phyloP scores from a whole-genome alignment of 2,888 invertebrate genomes.

The Drosophila neotestacea region DNA sequence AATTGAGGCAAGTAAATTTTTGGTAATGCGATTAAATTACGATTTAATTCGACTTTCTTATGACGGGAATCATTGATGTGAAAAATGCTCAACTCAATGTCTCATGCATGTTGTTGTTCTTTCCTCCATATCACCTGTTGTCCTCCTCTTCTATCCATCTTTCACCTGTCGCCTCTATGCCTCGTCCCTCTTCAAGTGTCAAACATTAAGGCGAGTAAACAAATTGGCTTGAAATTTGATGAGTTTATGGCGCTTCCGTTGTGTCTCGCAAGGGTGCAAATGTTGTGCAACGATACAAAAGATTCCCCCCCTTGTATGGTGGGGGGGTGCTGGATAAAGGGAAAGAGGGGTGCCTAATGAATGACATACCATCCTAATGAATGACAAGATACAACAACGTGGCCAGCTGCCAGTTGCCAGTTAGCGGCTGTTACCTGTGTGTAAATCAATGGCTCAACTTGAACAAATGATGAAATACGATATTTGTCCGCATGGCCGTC shows the following conservation, averaged over 20 bases:
- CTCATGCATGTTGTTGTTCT: not conserved
- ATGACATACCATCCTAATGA: slow-evolving; percentile 70
- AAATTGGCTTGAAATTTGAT: slow-evolving; percentile 73
- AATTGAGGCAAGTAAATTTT: not conserved
- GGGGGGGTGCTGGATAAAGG: too few species aligned
- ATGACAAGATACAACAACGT: slow-evolving; percentile 52
- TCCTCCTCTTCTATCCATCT: not conserved
- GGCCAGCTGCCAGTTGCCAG: slow-evolving; percentile 36
- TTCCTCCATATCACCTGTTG: not conserved
- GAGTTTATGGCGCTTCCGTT: slow-evolving; percentile 57
- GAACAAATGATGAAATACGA: slow-evolving; percentile 64
- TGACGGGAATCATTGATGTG: slow-evolving; percentile 2
- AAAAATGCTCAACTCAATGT: not conserved
- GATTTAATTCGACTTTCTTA: slow-evolving; percentile 3
- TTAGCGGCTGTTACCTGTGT: slow-evolving; percentile 46
- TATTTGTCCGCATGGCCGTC: slow-evolving; percentile 58
- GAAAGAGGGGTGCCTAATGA: slow-evolving; percentile 48
- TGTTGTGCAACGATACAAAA: slow-evolving; percentile 40
- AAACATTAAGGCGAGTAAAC: slow-evolving; percentile 32
- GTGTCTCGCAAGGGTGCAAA: slow-evolving; percentile 45
- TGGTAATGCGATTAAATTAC: slow-evolving; percentile 9
- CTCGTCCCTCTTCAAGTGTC: slow-evolving; percentile 11
- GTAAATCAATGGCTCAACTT: slow-evolving; percentile 50
- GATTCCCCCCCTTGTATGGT: not conserved
- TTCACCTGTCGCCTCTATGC: not conserved